Conservation (phyloP, 2,797 vertebrate species). For the Selene dorsalis region DNA sequence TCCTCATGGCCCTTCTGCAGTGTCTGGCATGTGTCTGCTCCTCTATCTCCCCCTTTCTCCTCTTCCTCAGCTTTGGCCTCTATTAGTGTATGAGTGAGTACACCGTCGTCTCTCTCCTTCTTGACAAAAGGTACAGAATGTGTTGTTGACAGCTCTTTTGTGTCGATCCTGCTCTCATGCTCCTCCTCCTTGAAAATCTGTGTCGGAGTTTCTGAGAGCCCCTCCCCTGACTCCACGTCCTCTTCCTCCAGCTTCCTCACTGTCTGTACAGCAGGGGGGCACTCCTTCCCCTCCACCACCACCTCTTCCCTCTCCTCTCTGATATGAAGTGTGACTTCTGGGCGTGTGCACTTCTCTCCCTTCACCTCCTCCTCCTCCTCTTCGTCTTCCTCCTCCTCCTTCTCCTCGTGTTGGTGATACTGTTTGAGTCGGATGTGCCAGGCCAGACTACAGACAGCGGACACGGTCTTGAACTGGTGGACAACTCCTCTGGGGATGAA, state of each 20-base stretch:
- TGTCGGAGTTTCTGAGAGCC: conserved; percentile 27
- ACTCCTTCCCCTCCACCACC: conserved; percentile 41
- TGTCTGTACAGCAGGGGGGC: conserved; percentile 40
- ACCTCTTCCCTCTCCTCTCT: conserved; percentile 65
- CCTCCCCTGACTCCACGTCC: conserved; percentile 40
- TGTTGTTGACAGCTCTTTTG: conserved; percentile 44
- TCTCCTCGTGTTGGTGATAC: conserved; percentile 85
- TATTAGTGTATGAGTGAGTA: conserved; percentile 31
- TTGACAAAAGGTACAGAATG: conserved; percentile 41
- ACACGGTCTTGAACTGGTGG: conserved; percentile 99
- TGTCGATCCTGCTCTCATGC: conserved; percentile 41
- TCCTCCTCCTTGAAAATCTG: conserved; percentile 69
- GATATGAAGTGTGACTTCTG: conserved; percentile 47
- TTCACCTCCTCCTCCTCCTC: conserved; percentile 46
- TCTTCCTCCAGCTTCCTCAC: conserved; percentile 54
- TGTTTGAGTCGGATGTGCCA: conserved; percentile 96
- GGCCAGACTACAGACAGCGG: conserved; percentile 97
- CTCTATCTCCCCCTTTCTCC: conserved; percentile 26
- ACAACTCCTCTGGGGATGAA: conserved; percentile 98
- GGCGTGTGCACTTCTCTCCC: conserved; percentile 25
- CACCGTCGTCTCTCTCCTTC: conserved; percentile 64
- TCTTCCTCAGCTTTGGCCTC: conserved; percentile 60
- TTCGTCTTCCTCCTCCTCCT: conserved; percentile 50
- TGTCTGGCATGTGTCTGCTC: conserved; percentile 31
- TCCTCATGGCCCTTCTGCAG: conserved; percentile 49